phyloP scores from a whole-genome alignment of 2,797 vertebrate genomes.

The Lateolabrax maculatus region DNA sequence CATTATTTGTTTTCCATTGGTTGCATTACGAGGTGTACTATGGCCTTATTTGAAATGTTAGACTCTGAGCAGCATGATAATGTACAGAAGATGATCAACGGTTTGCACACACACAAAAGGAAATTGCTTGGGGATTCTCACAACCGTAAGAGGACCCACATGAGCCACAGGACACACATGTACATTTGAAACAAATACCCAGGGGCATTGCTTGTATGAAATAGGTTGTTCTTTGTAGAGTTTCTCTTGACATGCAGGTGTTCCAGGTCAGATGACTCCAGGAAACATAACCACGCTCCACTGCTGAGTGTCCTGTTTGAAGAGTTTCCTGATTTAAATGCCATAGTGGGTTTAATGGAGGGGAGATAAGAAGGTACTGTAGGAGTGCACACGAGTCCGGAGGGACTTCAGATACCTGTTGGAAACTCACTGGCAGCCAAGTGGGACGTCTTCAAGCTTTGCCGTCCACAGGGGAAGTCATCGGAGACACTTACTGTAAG shows the following conservation, averaged over 20 bases:
- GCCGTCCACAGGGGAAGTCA: background rate
- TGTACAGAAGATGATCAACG: conserved; percentile 18
- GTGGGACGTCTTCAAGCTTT: background rate
- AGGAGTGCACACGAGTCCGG: background rate
- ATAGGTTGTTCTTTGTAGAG: background rate
- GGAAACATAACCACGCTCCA: background rate
- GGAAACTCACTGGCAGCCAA: conserved; percentile 16
- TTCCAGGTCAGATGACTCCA: conserved; percentile 10
- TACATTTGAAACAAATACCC: background rate
- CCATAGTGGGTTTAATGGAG: conserved; percentile 21
- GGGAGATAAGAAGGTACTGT: background rate
- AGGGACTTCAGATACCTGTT: conserved; percentile 12
- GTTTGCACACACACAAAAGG: background rate
- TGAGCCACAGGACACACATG: background rate
- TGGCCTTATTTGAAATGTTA: conserved; percentile 1
- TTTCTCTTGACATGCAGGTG: background rate
- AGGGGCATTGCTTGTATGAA: background rate
- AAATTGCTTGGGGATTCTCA: conserved; percentile 11
- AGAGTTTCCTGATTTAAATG: conserved; percentile 18
- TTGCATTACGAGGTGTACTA: conserved; percentile 10
- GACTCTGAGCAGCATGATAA: background rate
- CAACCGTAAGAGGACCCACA: background rate
- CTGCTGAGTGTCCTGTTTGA: conserved; percentile 4
- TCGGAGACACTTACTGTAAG: conserved; percentile 1
- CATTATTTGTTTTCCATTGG: conserved; percentile 36